Evolutionary conservation across 2,888 invertebrate genomes (phyloP), one percentile per base, ranked within the genome.

Genomic region (Scrobipalpa costella): DNA sequence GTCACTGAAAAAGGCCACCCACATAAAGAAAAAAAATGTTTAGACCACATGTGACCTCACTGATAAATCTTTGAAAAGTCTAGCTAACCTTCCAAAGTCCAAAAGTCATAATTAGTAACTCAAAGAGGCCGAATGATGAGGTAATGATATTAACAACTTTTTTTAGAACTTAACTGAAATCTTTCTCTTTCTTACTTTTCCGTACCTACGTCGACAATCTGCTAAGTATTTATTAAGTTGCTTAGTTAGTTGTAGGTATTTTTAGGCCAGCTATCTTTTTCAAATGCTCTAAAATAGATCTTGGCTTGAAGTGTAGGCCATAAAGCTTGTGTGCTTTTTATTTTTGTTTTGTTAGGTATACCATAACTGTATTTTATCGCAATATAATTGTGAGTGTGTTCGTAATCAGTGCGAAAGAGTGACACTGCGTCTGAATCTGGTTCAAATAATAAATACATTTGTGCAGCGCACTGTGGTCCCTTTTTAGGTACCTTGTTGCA

Each of bases 381-480:
- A 61, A 62, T 63, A 63, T 61, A 61, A 64, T 66, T 65, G 64
- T 68, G 68, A 59, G 68, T 66, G 65, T 70, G 68, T 62, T 66
- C 66, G 59, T 61, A 64, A 61, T 70, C 67, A 64, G 69, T 68
- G 21, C 63, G 63, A 67, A 61, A 71, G 58, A 68, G 57, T 33
- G 67, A 63, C 21, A 69, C 68, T 63, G 55, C 63, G 57, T 68
- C 66, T 34, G 69, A 66, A 50, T 40, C 50, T 33, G 65, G 57
- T 9, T 71, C 36, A 38, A 66, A 47, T 27, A 69, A 64, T 62
- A 69, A 65, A 68, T 68, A 68, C 34, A 68, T 27, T 57, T 66
- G 63, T 47, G 70, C 67, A 52, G 67, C 63, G 63, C 68, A 68
- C 36, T 67, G 70, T 40, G 64, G 64, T 65, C 68, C 67, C 17